These are phyloP conservation scores for Cyprinodon diabolis DNA, from an alignment of 2,797 vertebrate species.

Conservation along the genomic window DNA sequence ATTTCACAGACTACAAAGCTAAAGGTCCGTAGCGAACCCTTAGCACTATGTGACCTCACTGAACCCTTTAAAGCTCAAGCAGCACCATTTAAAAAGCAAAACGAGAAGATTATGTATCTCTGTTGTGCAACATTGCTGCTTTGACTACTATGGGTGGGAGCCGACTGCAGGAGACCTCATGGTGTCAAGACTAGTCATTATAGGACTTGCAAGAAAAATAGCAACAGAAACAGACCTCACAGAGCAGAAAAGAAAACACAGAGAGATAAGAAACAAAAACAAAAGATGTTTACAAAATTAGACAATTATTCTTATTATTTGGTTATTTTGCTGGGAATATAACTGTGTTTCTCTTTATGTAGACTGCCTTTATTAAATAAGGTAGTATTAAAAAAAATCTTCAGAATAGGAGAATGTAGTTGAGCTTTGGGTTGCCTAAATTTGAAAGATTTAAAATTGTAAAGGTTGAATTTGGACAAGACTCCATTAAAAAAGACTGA, in stretches of 20 bases:
- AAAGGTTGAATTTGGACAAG: no score
- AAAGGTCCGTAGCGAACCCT: constrained; percentile 26
- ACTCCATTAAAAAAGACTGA: no score
- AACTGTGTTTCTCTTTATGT: no score
- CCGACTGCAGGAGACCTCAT: constrained; percentile 59
- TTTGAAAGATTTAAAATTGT: no score
- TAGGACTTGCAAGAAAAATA: constrained; percentile 43
- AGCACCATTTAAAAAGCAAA: constrained; percentile 15
- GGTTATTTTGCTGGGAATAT: constrained; percentile 1
- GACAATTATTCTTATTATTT: constrained; percentile 26
- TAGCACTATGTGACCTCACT: constrained; percentile 47
- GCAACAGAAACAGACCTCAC: constrained; percentile 64
- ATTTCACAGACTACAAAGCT: constrained; percentile 49
- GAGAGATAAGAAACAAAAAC: constrained; percentile 4
- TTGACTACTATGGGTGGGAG: constrained; percentile 30
- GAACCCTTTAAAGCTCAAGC: constrained; percentile 45
- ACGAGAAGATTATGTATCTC: constrained; percentile 27
- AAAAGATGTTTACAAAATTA: constrained; percentile 1
- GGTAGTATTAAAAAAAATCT: no score
- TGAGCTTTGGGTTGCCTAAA: no score
- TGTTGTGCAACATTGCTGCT: constrained; percentile 27
- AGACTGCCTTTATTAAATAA: no score
- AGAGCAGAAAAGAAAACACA: constrained; percentile 36
- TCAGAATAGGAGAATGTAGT: no score
- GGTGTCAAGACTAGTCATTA: constrained; percentile 69